phyloP scores from a whole-genome alignment of 2,888 invertebrate genomes.

The Ypsolopha scabrella region DNA sequence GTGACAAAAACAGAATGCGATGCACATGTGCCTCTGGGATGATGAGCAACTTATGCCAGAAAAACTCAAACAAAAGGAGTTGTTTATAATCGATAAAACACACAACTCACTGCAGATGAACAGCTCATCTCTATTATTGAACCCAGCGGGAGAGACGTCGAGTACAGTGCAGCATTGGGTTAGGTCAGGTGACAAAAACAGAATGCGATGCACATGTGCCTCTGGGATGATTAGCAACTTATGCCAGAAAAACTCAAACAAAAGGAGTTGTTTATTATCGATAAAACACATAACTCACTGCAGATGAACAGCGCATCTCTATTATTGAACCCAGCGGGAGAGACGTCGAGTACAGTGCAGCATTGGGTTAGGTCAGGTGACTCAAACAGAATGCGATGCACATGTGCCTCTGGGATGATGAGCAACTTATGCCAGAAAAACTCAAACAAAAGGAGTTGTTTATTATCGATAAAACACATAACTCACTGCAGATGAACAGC shows the following conservation, averaged over 20 bases:
- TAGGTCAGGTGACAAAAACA: conserved; percentile 65
- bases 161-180: conserved; percentile 61
- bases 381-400: conserved; percentile 29
- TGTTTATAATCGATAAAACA: background rate
- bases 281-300: background rate
- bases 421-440: background rate
- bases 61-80: background rate
- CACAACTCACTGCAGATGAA: background rate
- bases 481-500: background rate
- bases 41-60: background rate
- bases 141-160: conserved; percentile 40
- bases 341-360: conserved; percentile 51
- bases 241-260: background rate
- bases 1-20: conserved; percentile 52
- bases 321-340: conserved; percentile 29
- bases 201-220: conserved; percentile 3
- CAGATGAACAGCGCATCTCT: conserved; percentile 30
- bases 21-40: too few relatives aligned
- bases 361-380: conserved; percentile 67
- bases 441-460: background rate
- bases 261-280: background rate
- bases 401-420: too few relatives aligned
- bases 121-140: conserved; percentile 28
- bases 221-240: too few relatives aligned
- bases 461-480: background rate